Base-by-base conservation (phyloP, 2,797 vertebrate genomes). In the Oreochromis mossambicus region DNA sequence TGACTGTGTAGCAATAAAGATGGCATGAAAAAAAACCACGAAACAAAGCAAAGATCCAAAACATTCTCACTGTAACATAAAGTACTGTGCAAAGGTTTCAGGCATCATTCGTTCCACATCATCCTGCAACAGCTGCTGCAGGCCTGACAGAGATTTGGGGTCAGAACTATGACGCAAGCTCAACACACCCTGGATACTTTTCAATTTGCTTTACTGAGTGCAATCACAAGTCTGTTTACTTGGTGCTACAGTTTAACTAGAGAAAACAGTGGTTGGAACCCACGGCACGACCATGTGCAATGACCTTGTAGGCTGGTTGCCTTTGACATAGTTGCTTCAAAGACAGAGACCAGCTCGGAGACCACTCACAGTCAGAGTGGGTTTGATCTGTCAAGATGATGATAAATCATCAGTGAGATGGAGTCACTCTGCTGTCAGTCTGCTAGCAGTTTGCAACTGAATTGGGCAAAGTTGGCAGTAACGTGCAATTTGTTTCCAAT, bases 251-350 rank as follows among this genome's bases (percentile, higher is more conserved):
- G 58, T 36, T 14, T 21, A 38, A 41, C n/a, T 41, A 66, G 4
- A 14, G 1, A 66, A 36, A 41, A 2, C 61, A 4, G 61, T 21
- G 61, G n/a, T 1, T 66, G 14, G 4, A 66, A 12, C 0, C 61
- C 36, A 21, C 7, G 0, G 36, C n/a, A 41, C 1, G 4, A 29
- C 14, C 24, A 7, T 17, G 68, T 9, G 38, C 8, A 26, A 24
- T 43, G 21, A 43, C n/a, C 63, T 43, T 24, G n/a, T 10, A 6
- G 14, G 14, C 0, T 70, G 13, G 41, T 46, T 46, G 66, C 21
- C 41, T 70, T 73, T 73, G 41, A 48, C 48, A 48, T 7, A 17
- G 41, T 3, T 73, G 0, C 41, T 48, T 73, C 1, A 46, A 46
- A 46, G 3, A 70, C 21, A 4, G 38, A 13, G 66, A 70, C 38